Base-by-base conservation (phyloP, 2,797 vertebrate genomes). In the Macropodus opercularis region DNA sequence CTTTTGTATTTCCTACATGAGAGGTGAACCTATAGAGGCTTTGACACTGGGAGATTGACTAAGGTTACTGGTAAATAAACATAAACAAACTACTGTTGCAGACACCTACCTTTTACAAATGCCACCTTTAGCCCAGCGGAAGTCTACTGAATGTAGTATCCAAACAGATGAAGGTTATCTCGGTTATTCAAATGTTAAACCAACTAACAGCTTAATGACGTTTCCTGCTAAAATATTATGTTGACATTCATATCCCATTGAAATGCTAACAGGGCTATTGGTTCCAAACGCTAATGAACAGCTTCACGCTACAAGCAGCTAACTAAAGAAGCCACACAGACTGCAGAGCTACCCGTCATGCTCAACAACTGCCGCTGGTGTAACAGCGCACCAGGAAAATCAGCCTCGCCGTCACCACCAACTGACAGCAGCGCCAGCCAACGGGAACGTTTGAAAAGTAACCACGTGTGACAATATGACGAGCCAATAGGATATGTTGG, bases 401-500 rank as follows among this genome's bases (percentile, higher is more conserved):
- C 69, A 58, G 19, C 35, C 42, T 8, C 12, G 11, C n/a, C 66
- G 77, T 77, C 77, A 53, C 35, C 0, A 1, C 3, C 15, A 24
- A 91, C 22, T 76, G 91, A 86, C 88, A 80, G 79, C 36, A 0
- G 1, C 5, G 0, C 2, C 10, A 60, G 55, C 93, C 90, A 92
- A 92, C 85, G 8, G 55, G 14, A 72, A 5, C 4, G 0, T 2
- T 3, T 0, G 9, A 27, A 58, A 27, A n/a, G 21, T 12, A n/a
- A 26, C 29, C 0, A 15, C n/a, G 14, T 31, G 9, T 66, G 90
- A 80, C 83, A 78, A 4, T 2, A 13, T 4, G 0, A 3, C 1
- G 1, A 66, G 18, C 93, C 88, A 93, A 89, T 90, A 22, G 58
- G 1, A 77, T 52, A 42, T 6, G 29, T 40, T 0, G 4, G 19